phyloP scores from a whole-genome alignment of 2,797 vertebrate genomes.

The Macropodus opercularis region DNA sequence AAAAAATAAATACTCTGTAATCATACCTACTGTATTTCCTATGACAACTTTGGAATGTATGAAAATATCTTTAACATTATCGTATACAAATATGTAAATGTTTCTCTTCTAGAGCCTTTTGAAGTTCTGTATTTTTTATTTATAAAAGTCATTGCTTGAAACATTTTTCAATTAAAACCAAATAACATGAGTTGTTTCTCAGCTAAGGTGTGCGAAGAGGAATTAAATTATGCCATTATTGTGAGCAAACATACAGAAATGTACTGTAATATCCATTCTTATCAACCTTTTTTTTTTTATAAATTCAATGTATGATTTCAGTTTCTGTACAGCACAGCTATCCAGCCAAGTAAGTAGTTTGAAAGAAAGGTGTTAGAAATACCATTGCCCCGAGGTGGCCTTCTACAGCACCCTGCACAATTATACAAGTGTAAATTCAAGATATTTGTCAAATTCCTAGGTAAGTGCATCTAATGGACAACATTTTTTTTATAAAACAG shows the following conservation, averaged over 20 bases:
- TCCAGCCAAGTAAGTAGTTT: constrained; percentile 6
- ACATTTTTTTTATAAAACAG: constrained; percentile 1
- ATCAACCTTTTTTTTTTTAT: neutral
- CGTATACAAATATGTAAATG: constrained; percentile 17
- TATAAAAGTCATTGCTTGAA: neutral
- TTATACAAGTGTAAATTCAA: constrained; percentile 23
- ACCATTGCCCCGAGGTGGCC: constrained; percentile 23
- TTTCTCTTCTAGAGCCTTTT: neutral
- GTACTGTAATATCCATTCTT: constrained; percentile 6
- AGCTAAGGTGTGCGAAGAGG: constrained; percentile 4
- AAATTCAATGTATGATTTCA: constrained; percentile 14
- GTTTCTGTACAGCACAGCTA: constrained; percentile 13
- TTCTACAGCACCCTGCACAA: neutral
- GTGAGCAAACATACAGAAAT: constrained; percentile 5
- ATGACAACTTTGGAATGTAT: constrained; percentile 64
- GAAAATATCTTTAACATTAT: constrained; percentile 46
- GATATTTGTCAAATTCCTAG: constrained; percentile 25
- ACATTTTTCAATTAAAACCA: neutral
- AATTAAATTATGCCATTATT: constrained; percentile 16
- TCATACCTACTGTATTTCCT: constrained; percentile 14
- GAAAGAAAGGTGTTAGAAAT: constrained; percentile 32
- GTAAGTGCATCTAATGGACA: constrained; percentile 38
- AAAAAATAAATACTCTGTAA: constrained; percentile 51
- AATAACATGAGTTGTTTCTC: neutral
- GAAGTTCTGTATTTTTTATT: neutral